These are phyloP conservation scores for Danaus melanippus DNA, from an alignment of 1,140 invertebrate genomes.

Conservation along the genomic window DNA sequence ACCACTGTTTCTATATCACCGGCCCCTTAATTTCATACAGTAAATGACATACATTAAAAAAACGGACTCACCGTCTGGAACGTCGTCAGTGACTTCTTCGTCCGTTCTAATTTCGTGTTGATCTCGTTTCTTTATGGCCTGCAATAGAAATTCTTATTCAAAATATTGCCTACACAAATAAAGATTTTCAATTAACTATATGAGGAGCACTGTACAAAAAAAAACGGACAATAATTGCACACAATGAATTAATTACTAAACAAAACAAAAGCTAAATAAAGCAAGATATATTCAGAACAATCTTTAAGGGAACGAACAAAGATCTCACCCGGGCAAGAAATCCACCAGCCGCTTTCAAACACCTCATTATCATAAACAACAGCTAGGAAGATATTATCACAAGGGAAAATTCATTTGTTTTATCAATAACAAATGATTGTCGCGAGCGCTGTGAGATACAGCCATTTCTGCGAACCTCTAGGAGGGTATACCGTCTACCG, in stretches of 20 bases:
- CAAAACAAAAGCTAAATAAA: constrained; percentile 27
- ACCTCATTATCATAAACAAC: constrained; percentile 55
- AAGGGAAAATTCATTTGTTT: constrained; percentile 40
- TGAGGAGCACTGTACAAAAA: not conserved
- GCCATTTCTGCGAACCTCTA: constrained; percentile 56
- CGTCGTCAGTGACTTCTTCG: constrained; percentile 48
- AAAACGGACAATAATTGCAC: not conserved
- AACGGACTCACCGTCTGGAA: constrained; percentile 53
- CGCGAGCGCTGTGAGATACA: constrained; percentile 36
- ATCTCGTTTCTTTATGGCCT: constrained; percentile 66
- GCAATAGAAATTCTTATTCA: constrained; percentile 29
- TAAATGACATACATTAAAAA: constrained; percentile 8
- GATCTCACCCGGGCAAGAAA: constrained; percentile 65
- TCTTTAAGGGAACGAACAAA: constrained; percentile 55
- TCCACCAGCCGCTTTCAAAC: constrained; percentile 62
- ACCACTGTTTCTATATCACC: not conserved
- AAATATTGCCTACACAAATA: not conserved
- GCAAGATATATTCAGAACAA: constrained; percentile 47
- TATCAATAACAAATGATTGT: constrained; percentile 50
- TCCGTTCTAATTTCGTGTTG: constrained; percentile 55
- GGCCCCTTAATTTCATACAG: not conserved
- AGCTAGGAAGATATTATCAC: constrained; percentile 18
- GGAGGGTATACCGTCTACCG: constrained; percentile 57
- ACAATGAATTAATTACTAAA: constrained; percentile 8
- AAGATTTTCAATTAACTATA: not conserved